Base-by-base conservation (phyloP, 1,140 invertebrate species). In the Centruroides sculpturatus region DNA sequence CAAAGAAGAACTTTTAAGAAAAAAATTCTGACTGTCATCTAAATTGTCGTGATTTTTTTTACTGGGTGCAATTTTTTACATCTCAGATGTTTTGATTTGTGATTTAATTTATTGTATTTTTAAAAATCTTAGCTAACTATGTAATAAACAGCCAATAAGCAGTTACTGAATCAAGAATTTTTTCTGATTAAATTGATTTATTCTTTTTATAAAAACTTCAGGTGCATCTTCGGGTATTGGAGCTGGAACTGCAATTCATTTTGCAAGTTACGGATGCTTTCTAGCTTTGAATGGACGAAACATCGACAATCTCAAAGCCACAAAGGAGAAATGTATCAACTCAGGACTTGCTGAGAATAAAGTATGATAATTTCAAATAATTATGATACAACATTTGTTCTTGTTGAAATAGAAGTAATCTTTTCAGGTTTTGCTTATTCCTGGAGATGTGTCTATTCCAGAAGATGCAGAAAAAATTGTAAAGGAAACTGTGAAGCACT, bases 161-260 rank as follows among this genome's bases (percentile, higher is more conserved):
- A 23, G 23, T 23, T 23, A 23, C 23, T 23, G 2, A 23, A 23
- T 23, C 23, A 23, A 23, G 23, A 23, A 23, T 23, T 23, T 23
- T 23, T 23, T 23, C 23, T 23, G 23, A 23, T 23, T 23, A 23
- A 23, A 23, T 23, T 23, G 23, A 23, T 23, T 23, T 41, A 41
- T 41, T 41, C 41, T 41, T 5, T 41, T 5, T 41, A 41, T 41
- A 41, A 6, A 6, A 41, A 41, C 23, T 23, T 23, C 57, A 80
- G 89, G 89, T 56, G 88, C 89, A 2, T 88, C 86, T 72, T 89
- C 87, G 46, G 89, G 89, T 3, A 92, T 93, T 65, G 89, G 89
- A 57, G 82, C 83, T 50, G 84, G 82, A 13, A 85, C 86, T 34
- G 88, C 89, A 3, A 61, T 85, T 51, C 78, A 84, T 57, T 82